Conservation (phyloP, 2,888 invertebrate species). For the Nomada ruficornis region DNA sequence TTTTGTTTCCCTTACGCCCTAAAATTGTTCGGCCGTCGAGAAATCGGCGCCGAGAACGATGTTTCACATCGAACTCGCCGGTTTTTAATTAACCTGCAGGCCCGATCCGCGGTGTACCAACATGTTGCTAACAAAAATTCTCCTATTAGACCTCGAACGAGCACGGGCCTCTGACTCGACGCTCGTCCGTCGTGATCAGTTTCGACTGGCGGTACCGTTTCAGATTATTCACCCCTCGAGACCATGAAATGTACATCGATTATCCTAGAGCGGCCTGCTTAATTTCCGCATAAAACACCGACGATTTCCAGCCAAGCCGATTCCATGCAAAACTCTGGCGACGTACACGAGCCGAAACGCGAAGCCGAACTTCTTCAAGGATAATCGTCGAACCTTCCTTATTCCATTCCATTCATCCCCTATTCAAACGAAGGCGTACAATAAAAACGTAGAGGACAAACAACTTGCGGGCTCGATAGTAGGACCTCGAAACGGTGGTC, state of each 20-base stretch:
- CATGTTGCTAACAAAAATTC: slow-evolving; percentile 42
- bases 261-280: slow-evolving; percentile 46
- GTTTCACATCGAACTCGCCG: slow-evolving; percentile 43
- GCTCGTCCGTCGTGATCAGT: slow-evolving; percentile 22
- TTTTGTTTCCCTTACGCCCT: slow-evolving; percentile 60
- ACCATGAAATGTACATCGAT: slow-evolving; percentile 46
- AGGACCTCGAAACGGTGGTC: slow-evolving; percentile 47
- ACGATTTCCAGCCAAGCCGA: slow-evolving; percentile 20
- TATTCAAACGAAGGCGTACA: not conserved
- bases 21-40: slow-evolving; percentile 38
- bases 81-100: slow-evolving; percentile 4
- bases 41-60: slow-evolving; percentile 36
- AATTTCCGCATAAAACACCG: slow-evolving; percentile 3
- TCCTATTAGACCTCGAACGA: slow-evolving; percentile 21
- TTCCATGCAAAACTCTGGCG: slow-evolving; percentile 29
- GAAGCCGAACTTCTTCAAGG: slow-evolving; percentile 35
- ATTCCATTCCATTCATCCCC: not conserved
- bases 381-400: slow-evolving; percentile 33
- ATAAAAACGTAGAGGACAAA: slow-evolving; percentile 28
- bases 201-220: slow-evolving; percentile 53
- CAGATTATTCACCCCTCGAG: slow-evolving; percentile 29
- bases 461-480: slow-evolving; percentile 42
- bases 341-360: slow-evolving; percentile 22
- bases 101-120: slow-evolving; percentile 18
- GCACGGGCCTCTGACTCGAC: slow-evolving; percentile 13